These are phyloP conservation scores for Thecophora atra DNA, from an alignment of 2,888 invertebrate genomes.

Conservation along the genomic window DNA sequence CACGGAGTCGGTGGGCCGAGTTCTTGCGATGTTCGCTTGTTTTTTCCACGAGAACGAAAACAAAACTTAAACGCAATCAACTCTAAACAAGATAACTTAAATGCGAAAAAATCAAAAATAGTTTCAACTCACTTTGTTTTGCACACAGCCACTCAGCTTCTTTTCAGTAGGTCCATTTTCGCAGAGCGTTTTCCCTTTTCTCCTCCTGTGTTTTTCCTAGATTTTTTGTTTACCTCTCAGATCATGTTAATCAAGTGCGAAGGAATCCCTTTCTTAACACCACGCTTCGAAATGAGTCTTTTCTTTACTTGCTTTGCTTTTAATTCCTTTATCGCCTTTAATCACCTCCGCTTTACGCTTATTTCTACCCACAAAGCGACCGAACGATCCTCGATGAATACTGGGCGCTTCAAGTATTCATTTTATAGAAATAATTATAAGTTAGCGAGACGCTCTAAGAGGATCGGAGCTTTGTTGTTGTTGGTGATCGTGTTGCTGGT, in stretches of 20 bases:
- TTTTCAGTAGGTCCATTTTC: not conserved
- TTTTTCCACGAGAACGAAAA: not conserved
- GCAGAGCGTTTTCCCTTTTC: not conserved
- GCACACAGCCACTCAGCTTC: not conserved
- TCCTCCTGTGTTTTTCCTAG: not conserved
- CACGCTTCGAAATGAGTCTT: constrained; percentile 44
- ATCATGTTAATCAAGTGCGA: constrained; percentile 21
- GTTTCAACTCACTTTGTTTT: constrained; percentile 22
- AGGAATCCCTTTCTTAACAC: constrained; percentile 58
- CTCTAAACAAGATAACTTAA: constrained; percentile 30
- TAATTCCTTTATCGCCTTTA: constrained; percentile 41
- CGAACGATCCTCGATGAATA: not conserved
- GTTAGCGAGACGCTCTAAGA: constrained; percentile 30
- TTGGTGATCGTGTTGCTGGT: not conserved
- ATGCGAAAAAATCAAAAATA: constrained; percentile 32
- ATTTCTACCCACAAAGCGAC: constrained; percentile 48
- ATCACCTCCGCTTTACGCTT: constrained; percentile 52
- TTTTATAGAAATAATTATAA: constrained; percentile 55
- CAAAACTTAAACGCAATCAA: constrained; percentile 20
- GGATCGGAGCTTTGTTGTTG: not conserved
- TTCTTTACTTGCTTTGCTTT: constrained; percentile 8
- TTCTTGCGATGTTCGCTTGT: not conserved
- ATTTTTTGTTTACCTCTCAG: not conserved
- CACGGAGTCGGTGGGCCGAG: not conserved
- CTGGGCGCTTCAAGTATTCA: constrained; percentile 45